A percentile compares a stretch with the other conserved stretches of the same genome.
Evolutionary conservation across 2,888 invertebrate genomes (phyloP).

Genomic region (Sarcophaga carnaria): DNA sequence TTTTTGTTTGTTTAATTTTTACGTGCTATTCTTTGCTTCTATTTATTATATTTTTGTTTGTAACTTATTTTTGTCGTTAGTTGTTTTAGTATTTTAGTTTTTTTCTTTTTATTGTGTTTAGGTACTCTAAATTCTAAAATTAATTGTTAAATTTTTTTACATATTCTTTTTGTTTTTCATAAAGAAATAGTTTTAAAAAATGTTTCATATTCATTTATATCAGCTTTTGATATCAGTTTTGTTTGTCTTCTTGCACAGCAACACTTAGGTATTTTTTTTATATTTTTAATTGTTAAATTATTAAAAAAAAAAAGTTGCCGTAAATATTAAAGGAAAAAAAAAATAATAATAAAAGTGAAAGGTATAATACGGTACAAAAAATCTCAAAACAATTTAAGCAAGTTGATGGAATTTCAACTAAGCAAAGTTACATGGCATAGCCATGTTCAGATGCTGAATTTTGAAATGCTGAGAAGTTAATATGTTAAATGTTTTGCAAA

Average conservation of each 20-base stretch:
- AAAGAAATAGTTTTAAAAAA: too few relatives aligned
- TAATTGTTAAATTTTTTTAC: slow-evolving; percentile 18
- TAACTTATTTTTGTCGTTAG: background rate
- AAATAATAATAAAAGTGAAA: too few relatives aligned
- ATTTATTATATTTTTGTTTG: background rate
- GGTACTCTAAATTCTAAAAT: slow-evolving; percentile 56
- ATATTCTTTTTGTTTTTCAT: slow-evolving; percentile 11
- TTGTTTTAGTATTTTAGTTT: slow-evolving; percentile 28
- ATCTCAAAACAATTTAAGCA: slow-evolving; percentile 23
- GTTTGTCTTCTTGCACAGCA: slow-evolving; percentile 30
- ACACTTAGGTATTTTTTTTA: slow-evolving; percentile 40
- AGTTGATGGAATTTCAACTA: too few relatives aligned
- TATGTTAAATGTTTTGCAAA: too few relatives aligned
- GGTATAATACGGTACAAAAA: background rate
- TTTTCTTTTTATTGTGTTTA: slow-evolving; percentile 34
- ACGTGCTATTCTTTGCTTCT: slow-evolving; percentile 15
- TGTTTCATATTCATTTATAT: background rate
- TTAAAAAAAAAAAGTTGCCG: background rate
- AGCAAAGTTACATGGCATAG: too few relatives aligned
- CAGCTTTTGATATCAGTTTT: background rate
- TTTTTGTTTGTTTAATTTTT: slow-evolving; percentile 30
- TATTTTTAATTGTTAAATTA: background rate
- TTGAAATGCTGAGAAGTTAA: too few relatives aligned
- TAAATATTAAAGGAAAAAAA: background rate
- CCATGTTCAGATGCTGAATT: too few relatives aligned